These are phyloP conservation scores for Istiophorus platypterus DNA, from an alignment of 2,113 vertebrate genomes.

Conservation along the genomic window DNA sequence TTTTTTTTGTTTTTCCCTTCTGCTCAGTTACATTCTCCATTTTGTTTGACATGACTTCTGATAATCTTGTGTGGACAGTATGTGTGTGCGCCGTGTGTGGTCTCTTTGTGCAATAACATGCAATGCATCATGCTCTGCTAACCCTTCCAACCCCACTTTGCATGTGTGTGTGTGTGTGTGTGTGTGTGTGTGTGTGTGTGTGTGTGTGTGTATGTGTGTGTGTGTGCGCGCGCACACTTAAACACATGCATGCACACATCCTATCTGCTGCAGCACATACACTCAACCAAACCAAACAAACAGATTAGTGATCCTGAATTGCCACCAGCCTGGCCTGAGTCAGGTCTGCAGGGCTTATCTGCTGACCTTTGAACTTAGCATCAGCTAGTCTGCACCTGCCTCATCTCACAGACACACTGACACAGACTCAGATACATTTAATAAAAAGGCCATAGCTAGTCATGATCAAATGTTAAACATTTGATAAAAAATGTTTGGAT, in stretches of 20 bases:
- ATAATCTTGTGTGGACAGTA: constrained; percentile 22
- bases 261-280: constrained; percentile 26
- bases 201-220: constrained; percentile 38
- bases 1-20: background rate
- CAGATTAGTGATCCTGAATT: constrained; percentile 69
- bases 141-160: constrained; percentile 27
- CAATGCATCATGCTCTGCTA: constrained; percentile 44
- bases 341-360: constrained; percentile 64
- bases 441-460: background rate
- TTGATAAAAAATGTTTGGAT: background rate
- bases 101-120: constrained; percentile 40
- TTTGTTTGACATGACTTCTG: constrained; percentile 20
- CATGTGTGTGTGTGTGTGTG: constrained; percentile 11
- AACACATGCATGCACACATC: constrained; percentile 26
- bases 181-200: background rate
- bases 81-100: constrained; percentile 37
- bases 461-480: background rate
- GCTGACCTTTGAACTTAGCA: constrained; percentile 63
- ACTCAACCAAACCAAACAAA: constrained; percentile 63
- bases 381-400: constrained; percentile 55
- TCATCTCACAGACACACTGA: constrained; percentile 17
- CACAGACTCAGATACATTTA: background rate
- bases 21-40: background rate
- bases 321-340: constrained; percentile 54
- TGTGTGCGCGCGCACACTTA: background rate